phyloP scores from a whole-genome alignment of 1,140 invertebrate species.

The Drosophila nebulosa region DNA sequence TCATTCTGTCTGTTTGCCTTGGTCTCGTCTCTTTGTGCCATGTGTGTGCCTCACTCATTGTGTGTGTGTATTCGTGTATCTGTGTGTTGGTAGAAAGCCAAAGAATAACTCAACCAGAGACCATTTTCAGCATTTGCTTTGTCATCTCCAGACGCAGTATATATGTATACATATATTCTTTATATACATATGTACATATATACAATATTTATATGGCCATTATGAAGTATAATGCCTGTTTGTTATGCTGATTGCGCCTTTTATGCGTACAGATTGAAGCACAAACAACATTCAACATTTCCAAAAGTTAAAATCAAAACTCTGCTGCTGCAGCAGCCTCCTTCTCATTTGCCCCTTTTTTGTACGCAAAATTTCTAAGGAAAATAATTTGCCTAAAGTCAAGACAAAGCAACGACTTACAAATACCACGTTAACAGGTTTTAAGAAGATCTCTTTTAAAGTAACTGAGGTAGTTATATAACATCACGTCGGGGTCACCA shows the following conservation, averaged over 20 bases:
- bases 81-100: conserved; percentile 52
- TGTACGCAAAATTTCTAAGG: not conserved
- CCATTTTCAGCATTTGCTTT: conserved; percentile 61
- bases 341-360: not conserved
- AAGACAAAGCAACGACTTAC: not conserved
- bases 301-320: conserved; percentile 2
- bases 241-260: conserved; percentile 65
- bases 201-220: conserved; percentile 37
- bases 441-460: no score
- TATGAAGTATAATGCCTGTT: conserved; percentile 59
- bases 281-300: conserved; percentile 1
- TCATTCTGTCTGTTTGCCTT: conserved; percentile 45
- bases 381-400: not conserved
- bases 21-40: conserved; percentile 39
- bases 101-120: conserved; percentile 59
- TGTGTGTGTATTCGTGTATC: conserved; percentile 22
- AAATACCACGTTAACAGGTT: not conserved
- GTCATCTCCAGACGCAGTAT: conserved; percentile 30
- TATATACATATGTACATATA: conserved; percentile 19
- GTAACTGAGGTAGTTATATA: no score
- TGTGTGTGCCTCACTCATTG: conserved; percentile 15
- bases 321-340: not conserved
- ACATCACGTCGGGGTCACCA: no score
- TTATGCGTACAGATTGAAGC: conserved; percentile 34
- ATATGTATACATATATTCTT: conserved; percentile 4